phyloP scores from a whole-genome alignment of 1,140 invertebrate genomes.

The Copidosoma floridanum region DNA sequence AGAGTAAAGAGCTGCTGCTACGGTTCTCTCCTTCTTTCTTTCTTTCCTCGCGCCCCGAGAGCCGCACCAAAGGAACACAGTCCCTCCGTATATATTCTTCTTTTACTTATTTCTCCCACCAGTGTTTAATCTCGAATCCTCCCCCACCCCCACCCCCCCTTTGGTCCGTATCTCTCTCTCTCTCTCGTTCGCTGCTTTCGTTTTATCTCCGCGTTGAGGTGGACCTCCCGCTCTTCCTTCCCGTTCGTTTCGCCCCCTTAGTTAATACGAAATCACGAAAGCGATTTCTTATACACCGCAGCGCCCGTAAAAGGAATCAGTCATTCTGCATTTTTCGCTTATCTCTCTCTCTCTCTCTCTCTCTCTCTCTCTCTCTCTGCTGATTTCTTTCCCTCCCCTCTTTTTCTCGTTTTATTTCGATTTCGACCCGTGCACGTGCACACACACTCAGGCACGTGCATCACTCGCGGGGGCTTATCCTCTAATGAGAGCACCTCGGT shows the following conservation, averaged over 20 bases:
- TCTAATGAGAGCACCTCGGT: no score
- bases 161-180: slow-evolving; percentile 5
- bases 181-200: no score
- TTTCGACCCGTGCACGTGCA: slow-evolving; percentile 25
- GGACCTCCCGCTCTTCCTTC: not conserved
- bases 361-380: no score
- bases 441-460: slow-evolving; percentile 12
- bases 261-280: slow-evolving; percentile 19
- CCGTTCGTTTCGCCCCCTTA: not conserved
- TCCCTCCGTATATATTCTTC: not conserved
- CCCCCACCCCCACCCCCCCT: not conserved
- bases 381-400: not conserved
- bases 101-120: not conserved
- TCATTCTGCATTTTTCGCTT: slow-evolving; percentile 18
- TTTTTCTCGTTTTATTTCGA: not conserved
- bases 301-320: slow-evolving; percentile 9
- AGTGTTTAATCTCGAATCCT: slow-evolving; percentile 9
- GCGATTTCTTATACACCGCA: slow-evolving; percentile 1
- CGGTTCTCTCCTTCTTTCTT: not conserved
- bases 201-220: slow-evolving; percentile 10
- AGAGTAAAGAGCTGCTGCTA: not conserved
- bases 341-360: not conserved
- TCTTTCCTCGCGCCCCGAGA: not conserved
- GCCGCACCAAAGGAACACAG: no score
- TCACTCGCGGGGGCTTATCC: slow-evolving; percentile 14